These are phyloP conservation scores for Brachyalestes nurse DNA, from an alignment of 2,797 vertebrate species.

Conservation along the genomic window DNA sequence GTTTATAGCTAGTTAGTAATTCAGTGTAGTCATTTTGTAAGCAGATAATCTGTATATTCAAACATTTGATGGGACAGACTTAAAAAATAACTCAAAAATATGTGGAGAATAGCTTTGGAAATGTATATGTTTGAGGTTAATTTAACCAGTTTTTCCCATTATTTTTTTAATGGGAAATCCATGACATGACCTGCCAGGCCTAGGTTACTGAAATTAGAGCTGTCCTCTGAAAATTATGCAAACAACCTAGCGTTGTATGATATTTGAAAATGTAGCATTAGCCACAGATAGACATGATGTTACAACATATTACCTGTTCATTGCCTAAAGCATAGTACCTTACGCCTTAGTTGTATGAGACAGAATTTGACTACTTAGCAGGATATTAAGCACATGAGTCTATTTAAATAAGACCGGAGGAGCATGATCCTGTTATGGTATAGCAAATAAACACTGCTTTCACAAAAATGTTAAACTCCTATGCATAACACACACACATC, in stretches of 20 bases:
- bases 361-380: not conserved
- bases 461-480: not conserved
- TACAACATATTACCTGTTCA: not conserved
- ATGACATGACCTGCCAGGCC: not conserved
- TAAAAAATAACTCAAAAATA: not conserved
- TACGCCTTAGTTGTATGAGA: constrained; percentile 7
- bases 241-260: constrained; percentile 5
- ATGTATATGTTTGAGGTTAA: too few relatives aligned
- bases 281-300: constrained; percentile 18
- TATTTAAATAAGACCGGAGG: not conserved
- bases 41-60: too few relatives aligned
- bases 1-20: too few relatives aligned
- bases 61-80: too few relatives aligned
- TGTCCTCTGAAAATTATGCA: constrained; percentile 26
- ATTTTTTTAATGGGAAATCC: not conserved
- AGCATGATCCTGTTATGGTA: not conserved
- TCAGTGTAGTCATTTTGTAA: too few relatives aligned
- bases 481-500: not conserved
- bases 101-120: not conserved
- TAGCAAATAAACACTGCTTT: not conserved
- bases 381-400: not conserved
- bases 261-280: constrained; percentile 20
- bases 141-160: too few relatives aligned
- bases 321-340: constrained; percentile 26
- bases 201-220: constrained; percentile 8